Percentiles rank a stretch among this genome's conserved stretches.
These are phyloP conservation scores for Anolis sagrei DNA, from an alignment of 2,113 vertebrate genomes.

Conservation along the genomic window DNA sequence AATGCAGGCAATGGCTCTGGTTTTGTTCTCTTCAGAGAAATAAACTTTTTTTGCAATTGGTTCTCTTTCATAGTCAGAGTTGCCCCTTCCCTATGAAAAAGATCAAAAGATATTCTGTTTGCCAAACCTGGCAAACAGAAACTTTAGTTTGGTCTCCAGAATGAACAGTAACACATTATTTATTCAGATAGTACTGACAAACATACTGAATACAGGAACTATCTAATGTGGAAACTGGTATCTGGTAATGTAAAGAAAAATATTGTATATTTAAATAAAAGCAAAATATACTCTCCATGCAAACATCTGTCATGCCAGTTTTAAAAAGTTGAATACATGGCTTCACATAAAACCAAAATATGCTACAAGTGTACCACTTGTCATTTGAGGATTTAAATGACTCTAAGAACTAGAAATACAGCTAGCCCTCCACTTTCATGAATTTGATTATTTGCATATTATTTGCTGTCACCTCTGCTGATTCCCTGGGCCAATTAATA, in stretches of 20 bases:
- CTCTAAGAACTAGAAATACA: background rate
- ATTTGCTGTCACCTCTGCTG: no score
- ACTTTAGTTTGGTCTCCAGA: background rate
- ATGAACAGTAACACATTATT: background rate
- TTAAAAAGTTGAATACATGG: background rate
- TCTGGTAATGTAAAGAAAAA: background rate
- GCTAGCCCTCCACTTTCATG: no score
- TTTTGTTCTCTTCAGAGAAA: slow-evolving; percentile 23
- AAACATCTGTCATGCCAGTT: slow-evolving; percentile 6
- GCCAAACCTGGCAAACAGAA: background rate
- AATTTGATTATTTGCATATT: no score
- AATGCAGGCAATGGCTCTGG: background rate
- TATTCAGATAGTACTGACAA: background rate
- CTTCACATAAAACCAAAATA: background rate
- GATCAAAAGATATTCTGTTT: slow-evolving; percentile 2
- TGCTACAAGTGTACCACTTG: background rate
- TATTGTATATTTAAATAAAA: background rate
- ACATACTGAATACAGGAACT: background rate
- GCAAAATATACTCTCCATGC: background rate
- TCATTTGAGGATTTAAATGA: background rate
- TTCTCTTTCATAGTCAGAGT: background rate
- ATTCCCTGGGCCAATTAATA: no score
- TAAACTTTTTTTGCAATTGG: slow-evolving; percentile 13
- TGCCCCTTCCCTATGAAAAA: background rate
- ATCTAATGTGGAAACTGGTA: background rate